Evolutionary conservation across 2,797 vertebrate genomes (phyloP).

Genomic region (Argya squamiceps): DNA sequence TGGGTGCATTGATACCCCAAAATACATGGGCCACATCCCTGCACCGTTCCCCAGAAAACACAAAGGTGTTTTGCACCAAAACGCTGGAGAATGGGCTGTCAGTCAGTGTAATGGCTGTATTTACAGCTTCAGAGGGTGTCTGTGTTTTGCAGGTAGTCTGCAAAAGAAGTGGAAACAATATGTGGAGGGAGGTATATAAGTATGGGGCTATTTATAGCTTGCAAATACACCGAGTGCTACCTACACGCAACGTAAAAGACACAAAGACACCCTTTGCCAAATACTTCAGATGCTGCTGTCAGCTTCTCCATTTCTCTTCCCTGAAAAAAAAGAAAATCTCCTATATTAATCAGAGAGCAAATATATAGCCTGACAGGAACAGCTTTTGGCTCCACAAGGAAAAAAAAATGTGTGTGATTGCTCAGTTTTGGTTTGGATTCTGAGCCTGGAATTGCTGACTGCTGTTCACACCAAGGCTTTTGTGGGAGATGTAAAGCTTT

Average conservation of each 20-base stretch:
- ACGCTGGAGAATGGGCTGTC: neutral
- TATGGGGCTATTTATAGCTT: neutral
- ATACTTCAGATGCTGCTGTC: neutral
- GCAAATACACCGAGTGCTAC: neutral
- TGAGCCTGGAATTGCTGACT: accelerated
- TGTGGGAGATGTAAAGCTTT: neutral
- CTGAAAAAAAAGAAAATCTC: neutral
- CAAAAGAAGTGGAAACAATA: neutral
- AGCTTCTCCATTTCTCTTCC: neutral
- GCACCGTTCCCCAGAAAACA: neutral
- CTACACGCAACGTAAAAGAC: neutral
- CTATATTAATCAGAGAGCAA: neutral
- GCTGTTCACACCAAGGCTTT: neutral
- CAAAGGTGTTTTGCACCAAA: neutral
- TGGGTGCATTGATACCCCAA: too few species aligned
- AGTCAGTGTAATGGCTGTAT: neutral
- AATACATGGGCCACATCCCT: accelerated
- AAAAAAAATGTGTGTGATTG: neutral
- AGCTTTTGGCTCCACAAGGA: neutral
- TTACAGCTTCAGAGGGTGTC: neutral
- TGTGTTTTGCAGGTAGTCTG: slow-evolving; percentile 40
- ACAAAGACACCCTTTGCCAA: slow-evolving; percentile 2
- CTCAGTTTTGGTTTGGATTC: neutral
- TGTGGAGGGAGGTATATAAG: neutral
- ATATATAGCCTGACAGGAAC: neutral